Conservation (phyloP, 1,140 invertebrate genomes). For the Megalonaias nervosa region DNA sequence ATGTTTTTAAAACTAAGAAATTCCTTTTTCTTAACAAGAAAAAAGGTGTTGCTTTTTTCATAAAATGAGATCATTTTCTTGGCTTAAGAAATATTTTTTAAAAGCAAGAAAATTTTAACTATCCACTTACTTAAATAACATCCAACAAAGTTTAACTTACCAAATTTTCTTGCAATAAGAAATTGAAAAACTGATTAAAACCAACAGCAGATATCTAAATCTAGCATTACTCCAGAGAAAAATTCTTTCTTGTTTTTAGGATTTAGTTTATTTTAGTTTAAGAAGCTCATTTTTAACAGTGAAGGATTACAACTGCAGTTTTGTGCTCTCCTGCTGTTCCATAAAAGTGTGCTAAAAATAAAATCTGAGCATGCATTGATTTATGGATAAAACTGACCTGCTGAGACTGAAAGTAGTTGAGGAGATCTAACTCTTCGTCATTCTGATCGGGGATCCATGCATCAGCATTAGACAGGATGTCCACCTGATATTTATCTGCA, state of each 20-base stretch:
- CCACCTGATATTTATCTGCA: conserved; percentile 53
- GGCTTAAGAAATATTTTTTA: no score
- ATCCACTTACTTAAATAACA: no score
- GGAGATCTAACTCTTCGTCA: conserved; percentile 33
- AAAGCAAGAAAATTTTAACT: no score
- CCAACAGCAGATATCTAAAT: no score
- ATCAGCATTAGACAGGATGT: conserved; percentile 62
- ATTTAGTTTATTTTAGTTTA: background rate
- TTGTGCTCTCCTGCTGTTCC: background rate
- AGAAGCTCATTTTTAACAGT: background rate
- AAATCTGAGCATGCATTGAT: background rate
- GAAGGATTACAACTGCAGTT: background rate
- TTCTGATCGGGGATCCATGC: conserved; percentile 44
- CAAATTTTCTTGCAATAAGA: no score
- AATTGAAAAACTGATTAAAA: no score
- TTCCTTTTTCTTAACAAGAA: no score
- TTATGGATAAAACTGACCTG: conserved; percentile 39
- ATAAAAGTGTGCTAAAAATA: conserved; percentile 11
- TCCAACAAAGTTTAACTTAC: no score
- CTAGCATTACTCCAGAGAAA: no score
- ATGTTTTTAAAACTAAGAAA: no score
- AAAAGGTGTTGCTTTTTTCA: no score
- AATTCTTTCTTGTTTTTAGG: background rate
- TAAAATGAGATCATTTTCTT: no score
- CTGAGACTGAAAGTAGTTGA: conserved; percentile 45